Percentiles rank a stretch among this genome's conserved stretches.
Evolutionary conservation across 2,888 invertebrate genomes (phyloP).

Genomic region (Lepidonotus clava): DNA sequence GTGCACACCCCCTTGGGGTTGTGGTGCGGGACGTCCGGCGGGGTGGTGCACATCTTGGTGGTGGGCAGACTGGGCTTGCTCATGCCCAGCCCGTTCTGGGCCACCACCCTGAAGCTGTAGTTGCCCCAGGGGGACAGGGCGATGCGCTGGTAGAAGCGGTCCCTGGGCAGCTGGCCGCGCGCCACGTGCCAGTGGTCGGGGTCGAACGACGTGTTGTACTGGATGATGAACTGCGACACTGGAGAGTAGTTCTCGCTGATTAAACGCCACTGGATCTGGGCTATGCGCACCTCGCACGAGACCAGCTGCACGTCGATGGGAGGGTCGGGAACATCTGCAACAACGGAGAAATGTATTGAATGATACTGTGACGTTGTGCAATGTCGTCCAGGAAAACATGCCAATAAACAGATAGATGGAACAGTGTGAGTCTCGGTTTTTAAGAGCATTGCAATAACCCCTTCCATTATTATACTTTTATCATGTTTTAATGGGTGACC

Average conservation of each 20-base stretch:
- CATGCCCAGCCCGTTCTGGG: conserved; percentile 61
- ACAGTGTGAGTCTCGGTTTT: too few species aligned
- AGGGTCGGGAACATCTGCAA: conserved; percentile 67
- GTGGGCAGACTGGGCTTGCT: conserved; percentile 62
- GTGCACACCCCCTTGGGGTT: conserved; percentile 65
- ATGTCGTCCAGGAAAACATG: neutral
- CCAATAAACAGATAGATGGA: too few species aligned
- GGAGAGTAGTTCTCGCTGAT: conserved; percentile 65
- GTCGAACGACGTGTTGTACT: conserved; percentile 66
- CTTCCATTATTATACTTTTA: too few species aligned
- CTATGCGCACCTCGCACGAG: conserved; percentile 63
- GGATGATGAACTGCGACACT: conserved; percentile 65
- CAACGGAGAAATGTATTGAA: neutral
- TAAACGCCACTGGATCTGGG: conserved; percentile 64
- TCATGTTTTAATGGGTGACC: too few species aligned
- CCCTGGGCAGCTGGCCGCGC: conserved; percentile 60
- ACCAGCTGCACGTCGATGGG: conserved; percentile 64
- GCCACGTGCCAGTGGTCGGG: conserved; percentile 64
- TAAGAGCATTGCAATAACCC: too few species aligned
- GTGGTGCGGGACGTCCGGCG: conserved; percentile 65
- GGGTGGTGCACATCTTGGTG: conserved; percentile 56
- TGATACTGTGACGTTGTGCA: neutral
- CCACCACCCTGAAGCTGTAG: conserved; percentile 65
- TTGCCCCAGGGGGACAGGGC: conserved; percentile 67
- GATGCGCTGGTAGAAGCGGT: conserved; percentile 64